phyloP scores from a whole-genome alignment of 1,140 invertebrate species.

The Mizuhopecten yessoensis region DNA sequence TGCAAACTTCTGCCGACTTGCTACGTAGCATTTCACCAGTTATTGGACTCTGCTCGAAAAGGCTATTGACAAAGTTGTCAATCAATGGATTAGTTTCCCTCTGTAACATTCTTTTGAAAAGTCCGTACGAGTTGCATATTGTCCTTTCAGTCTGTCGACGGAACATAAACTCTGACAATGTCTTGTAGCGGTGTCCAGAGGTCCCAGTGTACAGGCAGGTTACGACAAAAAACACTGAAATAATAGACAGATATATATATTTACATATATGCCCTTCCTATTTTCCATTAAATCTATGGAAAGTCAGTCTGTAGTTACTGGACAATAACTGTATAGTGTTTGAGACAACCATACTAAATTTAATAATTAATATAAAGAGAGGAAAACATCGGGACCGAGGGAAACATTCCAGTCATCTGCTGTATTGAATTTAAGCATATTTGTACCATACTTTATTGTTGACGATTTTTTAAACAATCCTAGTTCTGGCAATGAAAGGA shows the following conservation, averaged over 20 bases:
- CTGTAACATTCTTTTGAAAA: not conserved
- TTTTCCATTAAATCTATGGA: too few relatives aligned
- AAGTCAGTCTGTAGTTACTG: too few relatives aligned
- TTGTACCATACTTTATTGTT: too few relatives aligned
- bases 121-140: not conserved
- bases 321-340: too few relatives aligned
- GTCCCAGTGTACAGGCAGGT: not conserved
- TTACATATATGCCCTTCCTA: not conserved
- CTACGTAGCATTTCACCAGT: not conserved
- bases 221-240: not conserved
- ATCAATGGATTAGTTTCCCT: not conserved
- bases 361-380: too few relatives aligned
- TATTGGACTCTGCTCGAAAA: not conserved
- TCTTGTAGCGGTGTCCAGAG: not conserved
- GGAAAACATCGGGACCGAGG: too few relatives aligned
- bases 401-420: too few relatives aligned
- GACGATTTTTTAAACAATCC: too few relatives aligned
- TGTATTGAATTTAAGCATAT: too few relatives aligned
- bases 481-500: too few relatives aligned
- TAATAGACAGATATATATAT: not conserved
- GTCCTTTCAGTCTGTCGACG: not conserved
- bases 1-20: not conserved
- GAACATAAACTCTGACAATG: not conserved
- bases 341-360: too few relatives aligned
- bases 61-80: not conserved